These are phyloP conservation scores for Odontocolon sp. DNA, from an alignment of 2,888 invertebrate species.

Conservation along the genomic window DNA sequence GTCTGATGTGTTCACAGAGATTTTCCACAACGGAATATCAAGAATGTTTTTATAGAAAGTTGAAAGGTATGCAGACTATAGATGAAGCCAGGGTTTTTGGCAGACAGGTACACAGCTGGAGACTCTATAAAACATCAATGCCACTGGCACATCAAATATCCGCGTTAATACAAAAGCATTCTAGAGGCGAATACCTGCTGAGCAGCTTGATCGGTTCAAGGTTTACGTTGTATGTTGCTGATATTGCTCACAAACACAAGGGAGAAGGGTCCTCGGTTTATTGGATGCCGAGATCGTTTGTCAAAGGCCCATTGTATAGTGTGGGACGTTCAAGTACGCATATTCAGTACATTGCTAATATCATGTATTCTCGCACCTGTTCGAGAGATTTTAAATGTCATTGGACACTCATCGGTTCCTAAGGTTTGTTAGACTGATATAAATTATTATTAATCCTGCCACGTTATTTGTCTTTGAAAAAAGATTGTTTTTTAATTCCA, in stretches of 20 bases:
- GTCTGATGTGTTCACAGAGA: slow-evolving; percentile 40
- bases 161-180: slow-evolving; percentile 31
- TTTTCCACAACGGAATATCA: slow-evolving; percentile 52
- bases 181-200: neutral
- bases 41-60: slow-evolving; percentile 45
- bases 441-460: too few species aligned
- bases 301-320: neutral
- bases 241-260: neutral
- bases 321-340: neutral
- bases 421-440: too few species aligned
- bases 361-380: too few species aligned
- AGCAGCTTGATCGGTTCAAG: neutral
- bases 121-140: neutral
- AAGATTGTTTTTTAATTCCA: too few species aligned
- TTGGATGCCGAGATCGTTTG: neutral
- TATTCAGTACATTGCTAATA: too few species aligned
- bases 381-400: too few species aligned
- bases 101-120: too few species aligned
- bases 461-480: too few species aligned
- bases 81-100: too few species aligned
- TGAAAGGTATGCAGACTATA: too few species aligned
- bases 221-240: neutral
- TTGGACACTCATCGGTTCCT: too few species aligned
- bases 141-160: slow-evolving; percentile 19
- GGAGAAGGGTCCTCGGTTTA: neutral